Percentiles rank a stretch among this genome's conserved stretches.
Evolutionary conservation across 2,888 invertebrate genomes (phyloP).

Genomic region (Nephrotoma guestfalica): DNA sequence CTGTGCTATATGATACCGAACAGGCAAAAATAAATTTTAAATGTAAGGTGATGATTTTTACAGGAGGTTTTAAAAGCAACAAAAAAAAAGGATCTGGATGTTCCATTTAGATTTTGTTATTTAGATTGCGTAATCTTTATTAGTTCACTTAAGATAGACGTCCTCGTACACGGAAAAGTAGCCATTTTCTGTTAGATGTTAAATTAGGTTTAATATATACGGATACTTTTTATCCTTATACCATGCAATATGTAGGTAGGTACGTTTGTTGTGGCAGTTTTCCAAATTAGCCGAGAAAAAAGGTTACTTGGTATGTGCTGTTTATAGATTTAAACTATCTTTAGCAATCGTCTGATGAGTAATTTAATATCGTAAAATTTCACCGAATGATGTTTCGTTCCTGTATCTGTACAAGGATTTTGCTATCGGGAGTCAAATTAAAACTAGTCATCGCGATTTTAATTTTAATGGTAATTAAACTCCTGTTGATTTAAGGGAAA

Average conservation of each 20-base stretch:
- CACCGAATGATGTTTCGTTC: background rate
- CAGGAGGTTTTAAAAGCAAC: background rate
- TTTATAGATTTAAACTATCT: background rate
- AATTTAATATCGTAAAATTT: background rate
- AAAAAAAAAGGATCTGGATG: background rate
- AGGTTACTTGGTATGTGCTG: background rate
- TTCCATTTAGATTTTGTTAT: background rate
- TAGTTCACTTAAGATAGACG: background rate
- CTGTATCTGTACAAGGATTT: too few relatives aligned
- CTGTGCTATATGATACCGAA: background rate
- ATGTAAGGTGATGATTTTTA: background rate
- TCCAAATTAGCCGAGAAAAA: background rate
- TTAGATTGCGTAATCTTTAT: background rate
- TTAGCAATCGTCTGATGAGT: background rate
- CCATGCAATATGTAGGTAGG: background rate
- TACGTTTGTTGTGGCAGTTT: background rate
- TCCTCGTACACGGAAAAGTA: background rate
- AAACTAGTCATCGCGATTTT: too few relatives aligned
- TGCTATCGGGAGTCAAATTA: too few relatives aligned
- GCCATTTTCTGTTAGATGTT: background rate
- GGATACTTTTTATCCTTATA: background rate
- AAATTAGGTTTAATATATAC: background rate
- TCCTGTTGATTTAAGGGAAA: too few relatives aligned
- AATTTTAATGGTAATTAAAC: too few relatives aligned
- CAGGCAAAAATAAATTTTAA: background rate